Base-by-base conservation (phyloP, 2,113 vertebrate species). In the Anthoscopus minutus region DNA sequence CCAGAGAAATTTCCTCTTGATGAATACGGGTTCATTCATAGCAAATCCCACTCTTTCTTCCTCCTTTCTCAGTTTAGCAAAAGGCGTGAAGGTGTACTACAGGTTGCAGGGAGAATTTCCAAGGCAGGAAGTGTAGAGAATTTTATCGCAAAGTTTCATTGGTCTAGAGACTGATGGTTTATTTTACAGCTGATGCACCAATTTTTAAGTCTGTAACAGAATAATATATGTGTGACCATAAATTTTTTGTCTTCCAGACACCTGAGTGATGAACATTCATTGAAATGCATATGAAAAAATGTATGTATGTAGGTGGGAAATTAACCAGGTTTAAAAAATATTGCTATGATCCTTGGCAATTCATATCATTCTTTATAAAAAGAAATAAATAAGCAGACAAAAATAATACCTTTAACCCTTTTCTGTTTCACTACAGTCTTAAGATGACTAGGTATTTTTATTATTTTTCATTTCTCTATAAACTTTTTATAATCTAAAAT, bases 71-170 rank as follows among this genome's bases (percentile, higher is more conserved):
- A 17, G 22, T 53, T 69, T 15, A 78, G 19, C 27, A 30, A 30
- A 82, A 79, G 18, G 3, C 0, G 0, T 31, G 17, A 73, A 47
- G 6, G 1, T 57, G 6, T 62, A 30, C 23, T 57, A 25, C 6
- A 71, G 35, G 22, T 24, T 35, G 13, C 15, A 48, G 35, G 44
- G 38, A 48, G 24, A 85, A 61, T 47, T 45, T 79, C 17, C 6
- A 16, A 73, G 40, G 7, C 13, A 60, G 19, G 12, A n/a, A 85
- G 21, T 22, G 6, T 11, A 17, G 24, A 64, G 22, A 56, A 25
- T 22, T 60, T 19, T 23, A 28, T 27, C 33, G n/a, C 12, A 30
- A 11, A 22, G 10, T 40, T 60, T 24, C 19, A 8, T 7, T 53
- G 21, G 31, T 51, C 27, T 42, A 22, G 38, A 72, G 71, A 27